These are phyloP conservation scores for Aegithalos caudatus DNA, from an alignment of 2,113 vertebrate species.

Conservation along the genomic window DNA sequence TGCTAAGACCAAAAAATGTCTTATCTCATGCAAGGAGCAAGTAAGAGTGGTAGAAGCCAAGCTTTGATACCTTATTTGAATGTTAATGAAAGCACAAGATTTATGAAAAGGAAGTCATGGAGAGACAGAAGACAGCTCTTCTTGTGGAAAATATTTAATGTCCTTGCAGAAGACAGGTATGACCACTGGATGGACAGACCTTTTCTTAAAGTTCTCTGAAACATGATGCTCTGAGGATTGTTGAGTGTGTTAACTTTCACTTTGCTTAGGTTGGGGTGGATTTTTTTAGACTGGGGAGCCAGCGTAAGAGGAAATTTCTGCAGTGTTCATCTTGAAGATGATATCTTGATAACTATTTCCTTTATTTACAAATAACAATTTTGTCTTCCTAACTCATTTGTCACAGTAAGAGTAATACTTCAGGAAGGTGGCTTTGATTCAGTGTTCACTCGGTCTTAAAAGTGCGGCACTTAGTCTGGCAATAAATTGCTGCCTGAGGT, in stretches of 20 bases:
- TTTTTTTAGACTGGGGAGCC: background rate
- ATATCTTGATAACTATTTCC: background rate
- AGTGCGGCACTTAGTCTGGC: background rate
- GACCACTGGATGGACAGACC: background rate
- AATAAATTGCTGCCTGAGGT: background rate
- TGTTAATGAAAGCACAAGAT: background rate
- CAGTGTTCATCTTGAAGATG: background rate
- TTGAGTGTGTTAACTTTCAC: background rate
- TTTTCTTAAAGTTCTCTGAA: background rate
- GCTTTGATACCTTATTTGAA: background rate
- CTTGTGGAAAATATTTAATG: background rate
- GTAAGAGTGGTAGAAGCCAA: background rate
- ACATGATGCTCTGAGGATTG: background rate
- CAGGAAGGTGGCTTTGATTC: background rate
- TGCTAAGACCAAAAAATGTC: background rate
- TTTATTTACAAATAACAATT: background rate
- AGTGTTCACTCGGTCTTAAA: background rate
- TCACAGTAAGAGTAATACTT: background rate
- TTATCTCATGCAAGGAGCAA: background rate
- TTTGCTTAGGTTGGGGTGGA: background rate
- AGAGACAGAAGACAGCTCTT: background rate
- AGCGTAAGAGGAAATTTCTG: background rate
- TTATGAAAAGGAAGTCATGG: background rate
- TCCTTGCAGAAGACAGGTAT: background rate
- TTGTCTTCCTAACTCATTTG: background rate